Base-by-base conservation (phyloP, 2,888 invertebrate species). In the Dynastes tityus region DNA sequence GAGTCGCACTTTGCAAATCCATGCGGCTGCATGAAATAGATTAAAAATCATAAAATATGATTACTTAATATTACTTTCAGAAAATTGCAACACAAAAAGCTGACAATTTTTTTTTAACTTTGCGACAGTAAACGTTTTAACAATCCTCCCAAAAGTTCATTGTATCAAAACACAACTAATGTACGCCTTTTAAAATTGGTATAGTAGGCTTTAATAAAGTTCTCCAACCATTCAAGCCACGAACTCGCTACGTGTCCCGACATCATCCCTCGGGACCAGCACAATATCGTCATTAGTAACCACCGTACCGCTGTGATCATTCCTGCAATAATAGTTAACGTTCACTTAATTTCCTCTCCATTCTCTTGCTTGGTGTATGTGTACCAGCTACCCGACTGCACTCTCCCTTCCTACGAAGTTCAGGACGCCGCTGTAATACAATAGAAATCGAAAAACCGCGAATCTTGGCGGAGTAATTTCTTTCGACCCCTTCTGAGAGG, bases 211-310 rank as follows among this genome's bases (percentile, higher is more conserved):
- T 4, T 65, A 16, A 45, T 65, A 16, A 16, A 16, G 16, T 22
- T 55, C 22, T 22, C 22, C 40, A 9, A 45, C 22, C 3, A 40
- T 64, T 37, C 29, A 32, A 32, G 6, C 65, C 4, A 22, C 37
- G 40, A 6, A 16, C 16, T 65, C 11, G 40, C n/a, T 37, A 11
- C n/a, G 65, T 45, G 22, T 16, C 2, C n/a, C 16, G 40, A 40
- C 22, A 40, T 65, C 65, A 9, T 76, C 76, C 76, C 76, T 53
- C n/a, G 65, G 65, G 76, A 45, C 22, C 76, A 78, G 81, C 83
- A 84, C 84, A 84, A 84, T 84, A 81, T 82, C 82, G 82, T 84
- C 84, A 83, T 84, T 83, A 84, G 83, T 81, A 82, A 83, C 83
- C 82, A 80, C 83, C 80, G 77, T 80, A 79, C 81, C 83, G 80